A percentile compares a stretch with the other conserved stretches of the same genome.
Conservation (phyloP, 2,797 vertebrate genomes). For the Lacerta bilineata region DNA sequence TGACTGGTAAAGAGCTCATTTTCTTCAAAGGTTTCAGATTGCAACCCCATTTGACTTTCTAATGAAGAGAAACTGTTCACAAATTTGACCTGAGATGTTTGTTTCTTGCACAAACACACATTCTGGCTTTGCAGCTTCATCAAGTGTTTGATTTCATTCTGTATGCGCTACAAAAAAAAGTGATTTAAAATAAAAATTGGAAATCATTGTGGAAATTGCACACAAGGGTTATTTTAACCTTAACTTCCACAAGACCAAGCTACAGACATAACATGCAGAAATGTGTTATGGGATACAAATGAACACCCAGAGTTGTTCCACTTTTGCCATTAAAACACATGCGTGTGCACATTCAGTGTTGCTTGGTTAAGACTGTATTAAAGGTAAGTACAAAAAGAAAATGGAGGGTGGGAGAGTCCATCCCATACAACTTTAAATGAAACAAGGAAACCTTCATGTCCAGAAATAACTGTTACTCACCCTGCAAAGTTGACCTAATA, state of each 20-base stretch:
- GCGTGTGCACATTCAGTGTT: slow-evolving; percentile 40
- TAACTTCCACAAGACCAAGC: not conserved
- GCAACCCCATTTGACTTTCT: slow-evolving; percentile 76
- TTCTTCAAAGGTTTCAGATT: slow-evolving; percentile 73
- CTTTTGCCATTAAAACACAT: slow-evolving; percentile 29
- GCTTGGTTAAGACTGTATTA: not conserved
- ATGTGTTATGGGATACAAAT: slow-evolving; percentile 52
- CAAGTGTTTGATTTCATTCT: slow-evolving; percentile 93
- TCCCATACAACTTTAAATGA: not conserved
- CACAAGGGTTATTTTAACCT: accelerated
- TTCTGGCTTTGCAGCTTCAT: slow-evolving; percentile 85
- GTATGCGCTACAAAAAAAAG: slow-evolving; percentile 87
- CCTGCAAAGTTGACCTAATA: not conserved
- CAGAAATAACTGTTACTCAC: not conserved
- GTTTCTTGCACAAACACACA: slow-evolving; percentile 45
- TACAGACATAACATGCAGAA: slow-evolving; percentile 65
- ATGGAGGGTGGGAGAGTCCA: not conserved
- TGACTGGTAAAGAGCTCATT: slow-evolving; percentile 69
- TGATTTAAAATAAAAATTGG: not conserved
- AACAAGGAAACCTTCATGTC: not conserved
- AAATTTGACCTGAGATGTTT: slow-evolving; percentile 60
- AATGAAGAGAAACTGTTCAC: slow-evolving; percentile 50
- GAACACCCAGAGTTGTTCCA: slow-evolving; percentile 32
- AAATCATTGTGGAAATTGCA: not conserved
- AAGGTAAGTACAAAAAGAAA: not conserved